Base-by-base conservation (phyloP, 2,888 invertebrate species). In the Drosophila subquinaria region DNA sequence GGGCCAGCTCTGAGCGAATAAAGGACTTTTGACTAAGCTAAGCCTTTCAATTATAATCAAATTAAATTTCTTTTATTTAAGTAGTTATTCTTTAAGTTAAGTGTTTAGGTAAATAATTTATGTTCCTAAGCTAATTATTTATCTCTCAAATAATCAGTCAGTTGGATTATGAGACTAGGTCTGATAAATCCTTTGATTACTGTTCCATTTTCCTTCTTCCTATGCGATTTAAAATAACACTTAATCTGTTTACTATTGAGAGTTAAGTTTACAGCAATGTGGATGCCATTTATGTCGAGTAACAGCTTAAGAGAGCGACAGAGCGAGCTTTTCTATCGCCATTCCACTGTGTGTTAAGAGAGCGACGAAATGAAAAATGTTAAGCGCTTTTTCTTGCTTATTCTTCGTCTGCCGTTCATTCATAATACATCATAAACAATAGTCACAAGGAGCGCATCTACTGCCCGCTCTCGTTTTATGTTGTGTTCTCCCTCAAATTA, bases 231-330 rank as follows among this genome's bases (percentile, higher is more conserved):
- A 38, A 50, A 42, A 27, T 36, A 40, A 40, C n/a, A 45, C 27
- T 50, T 43, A 56, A 55, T 40, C 53, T 38, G 30, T n/a, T 56
- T 48, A 33, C 8, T 10, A 27, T 20, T 43, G 8, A 55, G 27
- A 27, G 23, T 13, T 4, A 30, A 33, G 35, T 5, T 81, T 81
- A 81, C 79, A 81, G 71, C 6, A 17, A 8, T 84, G 87, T 83
- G 83, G 83, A 83, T 52, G 63, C 10, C 66, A 40, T 84, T 69
- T 62, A 6, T 20, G 17, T 11, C 33, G 11, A 2, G 2, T 87
- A 82, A 83, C 88, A 83, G 82, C 47, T 30, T 27, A 85, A 88
- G 82, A 82, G 82, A 76, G 27, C 60, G 38, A 50, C 62, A 84
- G 70, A 81, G 79, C 9, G 73, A 76, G 79, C 82, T 78, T 81